Conservation (phyloP, 2,113 vertebrate genomes). For the Mixornis gularis region DNA sequence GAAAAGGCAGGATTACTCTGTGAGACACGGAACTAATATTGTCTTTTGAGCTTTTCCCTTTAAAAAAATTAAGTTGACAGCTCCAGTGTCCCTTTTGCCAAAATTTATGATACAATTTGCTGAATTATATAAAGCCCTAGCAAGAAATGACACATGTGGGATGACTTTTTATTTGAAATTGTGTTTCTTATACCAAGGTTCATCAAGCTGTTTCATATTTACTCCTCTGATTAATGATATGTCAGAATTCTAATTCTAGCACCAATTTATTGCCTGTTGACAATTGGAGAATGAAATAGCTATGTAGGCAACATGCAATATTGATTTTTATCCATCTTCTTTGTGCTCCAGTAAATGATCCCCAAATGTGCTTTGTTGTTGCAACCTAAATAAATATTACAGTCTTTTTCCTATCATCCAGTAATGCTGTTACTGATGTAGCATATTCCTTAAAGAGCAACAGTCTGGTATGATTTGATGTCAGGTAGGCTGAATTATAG, state of each 20-base stretch:
- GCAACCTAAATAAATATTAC: conserved; percentile 67
- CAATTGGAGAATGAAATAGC: conserved; percentile 64
- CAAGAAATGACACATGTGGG: conserved; percentile 64
- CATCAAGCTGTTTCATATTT: conserved; percentile 75
- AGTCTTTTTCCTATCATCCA: conserved; percentile 48
- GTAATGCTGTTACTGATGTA: conserved; percentile 53
- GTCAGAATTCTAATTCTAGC: conserved; percentile 73
- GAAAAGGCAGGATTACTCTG: conserved; percentile 31
- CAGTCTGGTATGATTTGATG: not conserved
- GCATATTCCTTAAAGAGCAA: conserved; percentile 54
- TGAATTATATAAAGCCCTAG: conserved; percentile 60
- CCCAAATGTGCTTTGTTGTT: conserved; percentile 65
- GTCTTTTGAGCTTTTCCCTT: conserved; percentile 32
- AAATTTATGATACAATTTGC: conserved; percentile 61
- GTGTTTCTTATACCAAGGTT: conserved; percentile 67
- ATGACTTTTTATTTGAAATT: conserved; percentile 67
- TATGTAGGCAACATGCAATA: conserved; percentile 64
- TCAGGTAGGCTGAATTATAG: conserved; percentile 52
- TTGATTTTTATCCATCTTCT: conserved; percentile 73
- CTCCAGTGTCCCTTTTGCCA: conserved; percentile 25
- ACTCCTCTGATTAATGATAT: conserved; percentile 76
- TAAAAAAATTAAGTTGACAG: conserved; percentile 40
- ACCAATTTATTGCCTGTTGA: conserved; percentile 69
- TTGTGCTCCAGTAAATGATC: conserved; percentile 69
- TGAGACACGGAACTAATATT: conserved; percentile 21